A percentile compares a stretch with the other conserved stretches of the same genome.
Conservation (phyloP, 2,113 vertebrate species). For the Phylloscopus trochilus region DNA sequence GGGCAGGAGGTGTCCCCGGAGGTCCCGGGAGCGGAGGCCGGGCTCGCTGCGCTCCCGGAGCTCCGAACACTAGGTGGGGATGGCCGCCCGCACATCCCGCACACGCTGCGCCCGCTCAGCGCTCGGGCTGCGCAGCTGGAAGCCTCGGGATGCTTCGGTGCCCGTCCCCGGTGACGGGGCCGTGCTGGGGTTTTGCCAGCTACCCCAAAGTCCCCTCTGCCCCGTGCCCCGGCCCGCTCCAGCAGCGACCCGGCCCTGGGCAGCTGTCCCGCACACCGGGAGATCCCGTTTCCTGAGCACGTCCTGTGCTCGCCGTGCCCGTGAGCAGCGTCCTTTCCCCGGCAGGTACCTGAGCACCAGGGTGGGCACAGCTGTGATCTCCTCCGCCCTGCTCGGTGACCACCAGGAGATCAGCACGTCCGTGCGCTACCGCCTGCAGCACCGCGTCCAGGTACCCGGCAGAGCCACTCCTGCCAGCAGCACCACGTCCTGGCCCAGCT, state of each 20-base stretch:
- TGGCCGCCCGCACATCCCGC: background rate
- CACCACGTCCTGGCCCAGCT: background rate
- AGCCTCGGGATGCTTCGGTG: rapidly evolving
- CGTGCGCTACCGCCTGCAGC: constrained; percentile 80
- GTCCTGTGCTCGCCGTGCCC: rapidly evolving
- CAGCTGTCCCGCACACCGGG: rapidly evolving
- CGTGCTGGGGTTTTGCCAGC: rapidly evolving
- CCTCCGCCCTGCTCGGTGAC: constrained; percentile 75
- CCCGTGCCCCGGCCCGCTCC: background rate
- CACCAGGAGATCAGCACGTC: constrained; percentile 75
- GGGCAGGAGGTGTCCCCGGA: background rate
- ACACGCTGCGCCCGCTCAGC: rapidly evolving
- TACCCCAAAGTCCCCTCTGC: rapidly evolving
- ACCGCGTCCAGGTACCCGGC: background rate
- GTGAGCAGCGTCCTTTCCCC: background rate
- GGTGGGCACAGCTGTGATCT: constrained; percentile 86
- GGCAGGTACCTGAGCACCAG: constrained; percentile 74
- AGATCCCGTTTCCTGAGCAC: background rate
- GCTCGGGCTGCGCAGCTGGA: rapidly evolving
- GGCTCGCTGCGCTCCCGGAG: background rate
- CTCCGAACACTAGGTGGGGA: constrained; percentile 23
- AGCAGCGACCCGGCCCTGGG: rapidly evolving
- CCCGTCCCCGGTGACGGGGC: rapidly evolving
- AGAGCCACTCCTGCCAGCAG: rapidly evolving
- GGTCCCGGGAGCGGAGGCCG: background rate